Conservation (phyloP, 2,888 invertebrate genomes). For the Torymus texanus region DNA sequence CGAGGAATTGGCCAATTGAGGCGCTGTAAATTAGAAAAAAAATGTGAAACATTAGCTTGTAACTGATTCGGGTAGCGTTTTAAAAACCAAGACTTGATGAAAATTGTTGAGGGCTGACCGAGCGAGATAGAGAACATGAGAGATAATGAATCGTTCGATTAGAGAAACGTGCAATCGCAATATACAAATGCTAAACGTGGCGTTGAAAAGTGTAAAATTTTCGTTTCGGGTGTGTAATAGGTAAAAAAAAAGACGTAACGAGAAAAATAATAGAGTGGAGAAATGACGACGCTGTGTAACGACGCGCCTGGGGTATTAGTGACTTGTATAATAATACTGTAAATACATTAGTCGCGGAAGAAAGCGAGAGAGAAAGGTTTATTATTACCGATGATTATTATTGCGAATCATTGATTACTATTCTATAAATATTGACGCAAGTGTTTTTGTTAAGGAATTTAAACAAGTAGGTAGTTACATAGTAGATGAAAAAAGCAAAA, state of each 20-base stretch:
- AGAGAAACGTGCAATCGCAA: slow-evolving; percentile 53
- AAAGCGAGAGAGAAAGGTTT: slow-evolving; percentile 54
- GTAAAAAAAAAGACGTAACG: not conserved
- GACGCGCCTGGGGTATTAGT: slow-evolving; percentile 63
- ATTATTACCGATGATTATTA: slow-evolving; percentile 57
- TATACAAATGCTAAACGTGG: slow-evolving; percentile 38
- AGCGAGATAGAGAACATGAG: slow-evolving; percentile 31
- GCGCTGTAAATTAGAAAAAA: slow-evolving; percentile 44
- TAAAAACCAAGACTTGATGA: slow-evolving; percentile 25
- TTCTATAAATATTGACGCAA: slow-evolving; percentile 59
- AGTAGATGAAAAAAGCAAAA: slow-evolving; percentile 48
- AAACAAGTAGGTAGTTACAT: slow-evolving; percentile 58
- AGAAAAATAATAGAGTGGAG: slow-evolving; percentile 7
- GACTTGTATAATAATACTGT: slow-evolving; percentile 63
- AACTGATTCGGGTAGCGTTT: slow-evolving; percentile 39
- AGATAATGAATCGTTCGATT: slow-evolving; percentile 39
- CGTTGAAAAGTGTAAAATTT: slow-evolving; percentile 43
- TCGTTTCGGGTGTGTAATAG: slow-evolving; percentile 26
- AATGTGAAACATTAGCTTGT: slow-evolving; percentile 23
- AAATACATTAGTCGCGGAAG: slow-evolving; percentile 66
- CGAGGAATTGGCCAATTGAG: slow-evolving; percentile 47
- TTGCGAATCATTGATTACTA: slow-evolving; percentile 55
- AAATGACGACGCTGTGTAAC: slow-evolving; percentile 12
- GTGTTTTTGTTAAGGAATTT: slow-evolving; percentile 58
- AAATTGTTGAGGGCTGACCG: slow-evolving; percentile 22